Conservation (phyloP, 2,888 invertebrate genomes). For the Smittia sp. region DNA sequence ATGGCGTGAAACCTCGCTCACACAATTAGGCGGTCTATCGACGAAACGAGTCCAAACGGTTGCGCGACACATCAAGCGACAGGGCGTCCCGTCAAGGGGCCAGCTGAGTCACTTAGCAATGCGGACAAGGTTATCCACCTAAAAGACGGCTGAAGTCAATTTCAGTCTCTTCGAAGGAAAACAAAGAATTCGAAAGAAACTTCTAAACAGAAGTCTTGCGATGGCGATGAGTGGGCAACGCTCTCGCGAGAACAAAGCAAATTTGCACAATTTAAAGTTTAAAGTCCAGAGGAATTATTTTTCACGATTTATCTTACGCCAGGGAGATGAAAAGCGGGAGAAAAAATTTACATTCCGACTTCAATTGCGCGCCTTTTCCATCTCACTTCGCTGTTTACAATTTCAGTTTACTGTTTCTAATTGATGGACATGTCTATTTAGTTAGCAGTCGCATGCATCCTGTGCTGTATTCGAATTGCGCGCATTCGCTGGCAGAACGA, state of each 20-base stretch:
- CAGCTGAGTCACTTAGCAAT: background rate
- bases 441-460: background rate
- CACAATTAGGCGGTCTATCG: background rate
- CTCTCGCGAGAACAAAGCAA: too few relatives aligned
- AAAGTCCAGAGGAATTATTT: background rate
- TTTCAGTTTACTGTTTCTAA: background rate
- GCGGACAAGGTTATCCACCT: background rate
- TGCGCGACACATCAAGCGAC: background rate
- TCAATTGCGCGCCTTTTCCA: too few relatives aligned
- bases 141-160: background rate
- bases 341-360: background rate
- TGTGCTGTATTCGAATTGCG: background rate
- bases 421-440: conserved; percentile 2
- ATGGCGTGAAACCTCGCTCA: background rate
- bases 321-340: background rate
- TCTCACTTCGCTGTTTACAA: conserved; percentile 3
- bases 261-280: too few relatives aligned
- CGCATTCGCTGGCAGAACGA: too few relatives aligned
- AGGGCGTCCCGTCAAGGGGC: too few relatives aligned
- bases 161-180: background rate
- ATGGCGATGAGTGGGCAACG: background rate
- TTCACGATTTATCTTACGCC: background rate
- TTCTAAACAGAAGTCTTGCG: background rate
- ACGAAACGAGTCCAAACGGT: background rate
- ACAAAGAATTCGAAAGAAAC: background rate